Evolutionary conservation across 1,140 invertebrate genomes (phyloP).

Genomic region (Lepidurus arcticus): DNA sequence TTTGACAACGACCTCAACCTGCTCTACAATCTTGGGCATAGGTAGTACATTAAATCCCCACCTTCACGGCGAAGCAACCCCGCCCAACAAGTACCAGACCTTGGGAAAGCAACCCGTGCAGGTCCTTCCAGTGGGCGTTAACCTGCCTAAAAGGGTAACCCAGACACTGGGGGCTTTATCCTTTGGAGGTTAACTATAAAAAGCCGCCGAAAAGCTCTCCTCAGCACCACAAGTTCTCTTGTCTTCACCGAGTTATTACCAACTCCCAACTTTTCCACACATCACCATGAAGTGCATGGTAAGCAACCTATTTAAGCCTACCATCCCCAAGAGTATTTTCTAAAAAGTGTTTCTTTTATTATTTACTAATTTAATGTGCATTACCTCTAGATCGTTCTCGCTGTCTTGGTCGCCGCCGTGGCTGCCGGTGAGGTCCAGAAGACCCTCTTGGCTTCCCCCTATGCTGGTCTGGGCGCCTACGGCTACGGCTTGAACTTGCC

Average conservation of each 20-base stretch:
- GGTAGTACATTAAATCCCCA: too few relatives aligned
- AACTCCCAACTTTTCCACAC: background rate
- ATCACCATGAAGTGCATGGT: slow-evolving; percentile 21
- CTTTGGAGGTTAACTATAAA: background rate
- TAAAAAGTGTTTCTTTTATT: too few relatives aligned
- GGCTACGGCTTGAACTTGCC: background rate
- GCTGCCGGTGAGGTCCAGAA: background rate
- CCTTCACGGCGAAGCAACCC: too few relatives aligned
- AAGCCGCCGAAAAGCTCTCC: background rate
- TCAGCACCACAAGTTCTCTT: slow-evolving; percentile 9
- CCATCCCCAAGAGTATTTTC: background rate
- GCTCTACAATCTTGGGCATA: too few relatives aligned
- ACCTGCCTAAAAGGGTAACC: too few relatives aligned
- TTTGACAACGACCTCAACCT: too few relatives aligned
- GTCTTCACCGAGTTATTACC: background rate
- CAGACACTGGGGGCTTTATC: too few relatives aligned
- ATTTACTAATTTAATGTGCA: background rate
- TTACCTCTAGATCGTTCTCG: background rate
- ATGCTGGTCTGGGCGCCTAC: background rate
- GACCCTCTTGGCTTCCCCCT: background rate
- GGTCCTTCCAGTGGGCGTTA: too few relatives aligned
- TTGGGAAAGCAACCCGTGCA: too few relatives aligned
- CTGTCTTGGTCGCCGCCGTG: background rate
- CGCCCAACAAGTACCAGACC: too few relatives aligned
- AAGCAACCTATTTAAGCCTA: background rate